phyloP scores from a whole-genome alignment of 2,888 invertebrate genomes.

The Allygus modestus region DNA sequence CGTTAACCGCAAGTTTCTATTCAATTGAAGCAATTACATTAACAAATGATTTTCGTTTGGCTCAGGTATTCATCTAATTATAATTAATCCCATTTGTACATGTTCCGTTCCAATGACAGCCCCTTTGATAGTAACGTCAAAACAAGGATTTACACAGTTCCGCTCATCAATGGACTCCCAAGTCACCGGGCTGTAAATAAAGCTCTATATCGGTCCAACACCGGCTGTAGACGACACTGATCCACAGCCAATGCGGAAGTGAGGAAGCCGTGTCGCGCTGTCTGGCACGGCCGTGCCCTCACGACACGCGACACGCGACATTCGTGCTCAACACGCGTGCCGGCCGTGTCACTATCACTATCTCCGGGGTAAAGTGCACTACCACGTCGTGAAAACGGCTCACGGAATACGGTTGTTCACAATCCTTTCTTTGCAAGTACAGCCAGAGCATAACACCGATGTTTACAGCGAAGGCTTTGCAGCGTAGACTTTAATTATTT shows the following conservation, averaged over 20 bases:
- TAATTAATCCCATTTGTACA: too few relatives aligned
- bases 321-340: not conserved
- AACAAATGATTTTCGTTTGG: too few relatives aligned
- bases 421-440: too few relatives aligned
- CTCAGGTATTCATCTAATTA: too few relatives aligned
- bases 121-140: not conserved
- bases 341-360: not conserved
- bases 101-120: not conserved
- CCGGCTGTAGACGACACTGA: not conserved
- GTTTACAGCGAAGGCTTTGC: too few relatives aligned
- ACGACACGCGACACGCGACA: conserved; percentile 11
- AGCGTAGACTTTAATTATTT: too few relatives aligned
- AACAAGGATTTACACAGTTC: not conserved
- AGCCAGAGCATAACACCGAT: too few relatives aligned
- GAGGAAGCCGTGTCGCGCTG: not conserved
- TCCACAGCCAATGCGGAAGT: not conserved
- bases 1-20: too few relatives aligned
- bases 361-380: not conserved
- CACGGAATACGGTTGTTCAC: not conserved
- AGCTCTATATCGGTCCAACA: not conserved
- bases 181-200: not conserved
- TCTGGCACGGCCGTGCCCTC: not conserved
- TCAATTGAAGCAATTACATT: too few relatives aligned
- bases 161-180: not conserved
- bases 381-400: conserved; percentile 10